Conservation (phyloP, 2,113 vertebrate species). For the Podarcis raffonei region DNA sequence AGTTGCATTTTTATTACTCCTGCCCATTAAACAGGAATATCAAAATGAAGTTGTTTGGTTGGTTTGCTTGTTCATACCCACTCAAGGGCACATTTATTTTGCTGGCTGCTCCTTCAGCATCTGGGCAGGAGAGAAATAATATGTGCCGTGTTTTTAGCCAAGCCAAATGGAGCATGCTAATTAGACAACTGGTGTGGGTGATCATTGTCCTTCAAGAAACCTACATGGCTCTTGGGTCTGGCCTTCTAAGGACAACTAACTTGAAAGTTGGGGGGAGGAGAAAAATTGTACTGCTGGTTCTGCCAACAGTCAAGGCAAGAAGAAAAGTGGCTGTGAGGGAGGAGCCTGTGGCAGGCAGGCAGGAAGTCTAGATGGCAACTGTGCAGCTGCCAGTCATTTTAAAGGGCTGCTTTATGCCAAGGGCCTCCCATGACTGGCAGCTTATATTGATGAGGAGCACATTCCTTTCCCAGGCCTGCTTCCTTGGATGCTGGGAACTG, state of each 20-base stretch:
- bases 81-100: conserved; percentile 46
- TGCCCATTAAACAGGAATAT: too few relatives aligned
- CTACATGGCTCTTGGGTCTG: conserved; percentile 20
- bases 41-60: too few relatives aligned
- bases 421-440: not conserved
- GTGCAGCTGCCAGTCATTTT: not conserved
- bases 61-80: too few relatives aligned
- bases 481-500: not conserved
- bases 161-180: conserved; percentile 49
- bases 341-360: not conserved
- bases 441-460: not conserved
- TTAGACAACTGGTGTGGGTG: conserved; percentile 31
- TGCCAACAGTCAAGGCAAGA: not conserved
- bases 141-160: conserved; percentile 21
- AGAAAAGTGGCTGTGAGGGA: not conserved
- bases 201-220: conserved; percentile 6
- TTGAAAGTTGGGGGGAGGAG: not conserved
- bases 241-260: conserved; percentile 50
- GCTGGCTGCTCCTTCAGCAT: conserved; percentile 47
- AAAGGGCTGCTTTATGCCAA: not conserved
- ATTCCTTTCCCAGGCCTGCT: not conserved
- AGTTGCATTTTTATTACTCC: conserved; percentile 18
- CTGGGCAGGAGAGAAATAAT: conserved; percentile 31
- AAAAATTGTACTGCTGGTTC: conserved; percentile 22
- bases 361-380: not conserved